A percentile compares a stretch with the other conserved stretches of the same genome.
Evolutionary conservation across 2,113 vertebrate species (phyloP).

Genomic region (Machaerirhynchus nigripectus): DNA sequence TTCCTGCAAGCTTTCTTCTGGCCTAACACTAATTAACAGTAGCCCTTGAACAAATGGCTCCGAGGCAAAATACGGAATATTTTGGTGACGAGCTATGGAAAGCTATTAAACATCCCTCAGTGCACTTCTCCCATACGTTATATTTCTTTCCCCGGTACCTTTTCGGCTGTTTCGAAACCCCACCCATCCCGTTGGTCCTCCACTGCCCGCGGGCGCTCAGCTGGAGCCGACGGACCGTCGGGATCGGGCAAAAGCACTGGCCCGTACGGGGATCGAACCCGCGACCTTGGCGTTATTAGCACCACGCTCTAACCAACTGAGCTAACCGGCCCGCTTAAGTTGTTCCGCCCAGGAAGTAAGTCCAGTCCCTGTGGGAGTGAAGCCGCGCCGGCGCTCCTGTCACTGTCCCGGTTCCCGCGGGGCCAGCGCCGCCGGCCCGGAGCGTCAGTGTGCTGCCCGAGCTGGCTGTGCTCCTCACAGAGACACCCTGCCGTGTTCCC

Average conservation of each 20-base stretch:
- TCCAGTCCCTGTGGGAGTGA: fast-evolving
- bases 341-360: too few species aligned
- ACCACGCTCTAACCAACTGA: conserved; percentile 75
- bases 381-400: fast-evolving
- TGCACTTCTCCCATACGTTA: fast-evolving
- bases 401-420: fast-evolving
- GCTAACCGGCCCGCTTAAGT: conserved; percentile 65
- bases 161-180: fast-evolving
- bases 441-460: not conserved
- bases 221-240: fast-evolving
- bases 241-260: fast-evolving
- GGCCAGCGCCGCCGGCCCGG: not conserved
- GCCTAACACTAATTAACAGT: fast-evolving
- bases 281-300: conserved; percentile 69
- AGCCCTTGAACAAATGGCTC: not conserved
- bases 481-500: fast-evolving
- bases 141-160: fast-evolving
- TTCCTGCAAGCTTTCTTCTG: too few species aligned
- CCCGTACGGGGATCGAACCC: conserved; percentile 66
- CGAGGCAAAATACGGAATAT: fast-evolving
- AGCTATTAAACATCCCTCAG: fast-evolving
- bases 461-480: fast-evolving
- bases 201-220: fast-evolving
- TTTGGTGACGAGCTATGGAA: fast-evolving
- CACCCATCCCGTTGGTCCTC: fast-evolving